Conservation (phyloP, 2,888 invertebrate species). For the Oxyscelio sp. region DNA sequence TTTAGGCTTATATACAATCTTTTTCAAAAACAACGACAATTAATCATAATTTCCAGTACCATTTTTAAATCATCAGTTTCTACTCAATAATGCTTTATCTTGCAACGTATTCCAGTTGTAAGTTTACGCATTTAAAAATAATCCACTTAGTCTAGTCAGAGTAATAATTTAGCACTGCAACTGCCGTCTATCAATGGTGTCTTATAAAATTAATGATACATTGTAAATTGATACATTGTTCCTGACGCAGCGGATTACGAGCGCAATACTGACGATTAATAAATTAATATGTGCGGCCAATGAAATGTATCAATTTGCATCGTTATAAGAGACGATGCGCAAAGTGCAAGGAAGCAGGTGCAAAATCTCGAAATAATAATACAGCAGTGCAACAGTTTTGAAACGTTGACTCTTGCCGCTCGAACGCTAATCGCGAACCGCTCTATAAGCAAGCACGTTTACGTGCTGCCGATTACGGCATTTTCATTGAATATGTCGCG, state of each 20-base stretch:
- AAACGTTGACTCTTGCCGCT: slow-evolving; percentile 35
- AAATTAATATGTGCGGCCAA: slow-evolving; percentile 42
- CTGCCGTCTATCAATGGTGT: slow-evolving; percentile 7
- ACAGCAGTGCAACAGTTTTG: slow-evolving; percentile 13
- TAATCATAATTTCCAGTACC: neutral
- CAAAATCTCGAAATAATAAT: slow-evolving; percentile 55
- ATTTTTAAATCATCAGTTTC: neutral
- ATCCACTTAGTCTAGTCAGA: slow-evolving; percentile 18
- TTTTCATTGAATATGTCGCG: no score
- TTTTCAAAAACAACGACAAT: neutral
- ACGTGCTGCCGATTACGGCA: no score
- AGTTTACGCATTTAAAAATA: slow-evolving; percentile 1
- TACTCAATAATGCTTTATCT: neutral
- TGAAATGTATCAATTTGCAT: slow-evolving; percentile 51
- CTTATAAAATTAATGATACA: slow-evolving; percentile 34
- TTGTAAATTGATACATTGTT: slow-evolving; percentile 13
- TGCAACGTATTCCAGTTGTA: neutral
- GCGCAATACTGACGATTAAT: slow-evolving; percentile 35
- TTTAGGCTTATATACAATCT: neutral
- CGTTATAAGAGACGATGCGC: slow-evolving; percentile 1
- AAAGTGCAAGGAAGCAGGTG: slow-evolving; percentile 41
- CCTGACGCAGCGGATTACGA: slow-evolving; percentile 5
- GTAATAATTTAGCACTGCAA: neutral
- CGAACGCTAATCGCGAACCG: slow-evolving; percentile 47
- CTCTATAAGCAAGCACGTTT: slow-evolving; percentile 62